Base-by-base conservation (phyloP, 2,888 invertebrate species). In the Lasioglossum marginatum region DNA sequence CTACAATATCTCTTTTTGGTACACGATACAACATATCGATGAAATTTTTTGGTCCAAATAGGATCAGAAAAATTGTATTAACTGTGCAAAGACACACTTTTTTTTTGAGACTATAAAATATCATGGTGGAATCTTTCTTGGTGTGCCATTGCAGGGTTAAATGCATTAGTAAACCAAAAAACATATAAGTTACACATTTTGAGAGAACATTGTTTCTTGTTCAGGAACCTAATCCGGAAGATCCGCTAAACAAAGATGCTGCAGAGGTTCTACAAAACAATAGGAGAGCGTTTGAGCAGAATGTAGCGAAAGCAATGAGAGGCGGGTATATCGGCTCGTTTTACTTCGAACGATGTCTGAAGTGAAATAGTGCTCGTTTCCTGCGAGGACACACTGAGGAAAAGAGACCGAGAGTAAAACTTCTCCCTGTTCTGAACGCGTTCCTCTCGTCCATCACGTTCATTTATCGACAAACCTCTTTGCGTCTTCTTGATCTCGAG, bases 171-270 rank as follows among this genome's bases (percentile, higher is more conserved):
- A 74, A 1, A 14, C 48, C 45, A 27, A 37, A 10, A 68, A 57
- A 23, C 31, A 1, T 14, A 31, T 1, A 45, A 52, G 14, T 23
- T 14, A 19, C 19, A 57, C 2, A 31, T 66, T 73, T 73, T 45
- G 14, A 76, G 2, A 72, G n/a, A 78, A 19, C 66, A 27, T 77
- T 71, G 37, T 63, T 37, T 16, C 78, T 77, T 88, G 16, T 95
- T 23, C 93, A 98, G 98, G 99, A 99, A 96, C 99, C 99, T 74
- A 99, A 99, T 96, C 99, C 99, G 3, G 99, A 99, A 96, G 99
- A 99, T 96, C 99, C 99, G 16, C 95, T 99, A 91, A 99, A 99
- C 95, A 99, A 99, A 96, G 99, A 99, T 96, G 99, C 99, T 23
- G 99, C 99, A 4, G 99, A 99, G 95, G 98, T 99, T 84, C 96